Evolutionary conservation across 2,113 vertebrate genomes (phyloP), one percentile per base, ranked within the genome.

Genomic region (Sphaerodactylus townsendi): DNA sequence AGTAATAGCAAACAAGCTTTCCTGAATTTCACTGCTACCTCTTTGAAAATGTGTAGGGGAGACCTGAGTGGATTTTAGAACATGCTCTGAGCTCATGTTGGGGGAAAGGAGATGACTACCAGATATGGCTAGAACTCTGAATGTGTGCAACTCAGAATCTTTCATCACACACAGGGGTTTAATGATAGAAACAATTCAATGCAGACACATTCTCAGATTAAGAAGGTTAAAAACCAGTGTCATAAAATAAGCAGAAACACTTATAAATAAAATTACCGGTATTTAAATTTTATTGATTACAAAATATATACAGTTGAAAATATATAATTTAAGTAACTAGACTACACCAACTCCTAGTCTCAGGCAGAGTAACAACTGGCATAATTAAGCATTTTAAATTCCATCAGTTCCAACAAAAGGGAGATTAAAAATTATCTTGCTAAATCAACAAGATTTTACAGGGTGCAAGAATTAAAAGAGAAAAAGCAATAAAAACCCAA

Each of bases 231-330:
- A 37, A 41, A 65, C 23, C 4, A 28, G 4, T 33, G 33, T 33
- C 1, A 68, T 10, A 23, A 28, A 35, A 30, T 50, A 81, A 80
- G 30, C 25, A 28, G 81, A n/a, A 65, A 35, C 0, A 75, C n/a
- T n/a, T n/a, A 13, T 0, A 15, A 19, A 74, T 1, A 2, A 86
- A 30, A 66, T 73, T 68, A n/a, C n/a, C n/a, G n/a, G n/a, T n/a
- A 69, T 68, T 69, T 21, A 28, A 78, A 92, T 21, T 50, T 76
- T 79, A 5, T 10, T 30, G 41, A 84, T 82, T 78, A 85, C 23
- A 81, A 74, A 86, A 83, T 37, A 46, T 21, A 25, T 21, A 0
- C 3, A 72, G 1, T 17, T 17, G 75, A 8, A 76, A 72, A 59
- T 2, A 8, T 59, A 10, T 71, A 19, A 56, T 71, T 35, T 73